Evolutionary conservation across 2,113 vertebrate genomes (phyloP).

Genomic region (Spizaetus ornatus): DNA sequence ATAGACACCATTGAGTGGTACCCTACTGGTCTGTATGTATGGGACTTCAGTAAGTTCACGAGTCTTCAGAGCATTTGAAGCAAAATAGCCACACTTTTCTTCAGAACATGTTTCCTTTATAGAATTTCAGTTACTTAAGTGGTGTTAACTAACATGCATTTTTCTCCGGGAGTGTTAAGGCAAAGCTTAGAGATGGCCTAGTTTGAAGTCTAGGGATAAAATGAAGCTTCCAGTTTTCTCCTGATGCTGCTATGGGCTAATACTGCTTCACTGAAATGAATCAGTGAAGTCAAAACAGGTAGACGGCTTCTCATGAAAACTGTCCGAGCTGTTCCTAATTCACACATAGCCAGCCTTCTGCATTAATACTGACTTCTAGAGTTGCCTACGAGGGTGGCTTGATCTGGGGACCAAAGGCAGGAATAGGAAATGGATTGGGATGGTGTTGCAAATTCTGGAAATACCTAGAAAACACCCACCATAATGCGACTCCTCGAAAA

Average conservation of each 20-base stretch:
- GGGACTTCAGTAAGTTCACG: not conserved
- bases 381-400: not conserved
- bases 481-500: not conserved
- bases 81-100: not conserved
- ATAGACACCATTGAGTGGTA: not conserved
- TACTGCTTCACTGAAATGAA: not conserved
- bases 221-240: conserved; percentile 32
- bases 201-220: conserved; percentile 31
- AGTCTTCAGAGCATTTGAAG: conserved; percentile 21
- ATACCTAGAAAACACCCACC: not conserved
- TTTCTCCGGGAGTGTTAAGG: conserved; percentile 13
- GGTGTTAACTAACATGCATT: not conserved
- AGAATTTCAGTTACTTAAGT: conserved; percentile 16
- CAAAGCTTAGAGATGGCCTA: conserved; percentile 44
- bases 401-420: not conserved
- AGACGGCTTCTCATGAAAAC: not conserved
- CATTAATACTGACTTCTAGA: not conserved
- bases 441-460: not conserved
- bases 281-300: not conserved
- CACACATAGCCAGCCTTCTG: not conserved
- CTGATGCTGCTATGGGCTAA: conserved; percentile 41
- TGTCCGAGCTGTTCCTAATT: not conserved
- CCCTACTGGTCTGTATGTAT: not conserved
- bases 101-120: not conserved
- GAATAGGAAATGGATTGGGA: not conserved